Evolutionary conservation across 2,113 vertebrate genomes (phyloP), one percentile per base, ranked within the genome.

Genomic region (Chauna torquata): DNA sequence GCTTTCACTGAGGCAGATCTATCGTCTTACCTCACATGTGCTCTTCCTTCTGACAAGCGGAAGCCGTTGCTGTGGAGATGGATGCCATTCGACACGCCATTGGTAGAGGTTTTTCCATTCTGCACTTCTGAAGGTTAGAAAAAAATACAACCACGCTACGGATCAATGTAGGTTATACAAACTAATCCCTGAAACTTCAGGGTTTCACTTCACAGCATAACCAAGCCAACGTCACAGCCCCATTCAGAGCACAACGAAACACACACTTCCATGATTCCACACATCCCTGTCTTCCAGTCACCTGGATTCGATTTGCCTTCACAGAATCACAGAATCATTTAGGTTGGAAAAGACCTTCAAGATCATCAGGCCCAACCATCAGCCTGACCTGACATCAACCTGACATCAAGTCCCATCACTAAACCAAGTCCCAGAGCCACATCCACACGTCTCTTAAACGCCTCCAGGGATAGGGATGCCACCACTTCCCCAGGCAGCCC

Each of bases 31-130:
- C 99, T 98, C 24, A 95, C 94, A 6, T 93, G 97, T 3, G 97
- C 94, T 94, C 98, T 98, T 13, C 95, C 98, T 91, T 98, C 98
- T 0, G 98, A 76, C 92, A 99, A 89, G 92, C 98, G 97, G 91
- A 99, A 99, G 71, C 98, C 99, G 27, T 99, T 99, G 96, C 98
- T 98, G 93, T 99, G 98, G 38, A 99, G 98, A 38, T 99, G 98
- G 90, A 99, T 98, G 96, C 99, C 99, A 5, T 99, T 99, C 8
- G 99, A 98, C 90, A 99, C 97, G 2, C 99, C 98, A 2, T 99
- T 99, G 65, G 99, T 98, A 4, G 98, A 97, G 57, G 99, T 99
- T 97, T 99, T 99, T 59, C 99, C 99, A 55, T 99, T 99, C 97
- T 99, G 99, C 89, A 99, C 97, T 94, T 99, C 99, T 99, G 96